Conservation (phyloP, 1,140 invertebrate genomes). For the Drosophila serrata region DNA sequence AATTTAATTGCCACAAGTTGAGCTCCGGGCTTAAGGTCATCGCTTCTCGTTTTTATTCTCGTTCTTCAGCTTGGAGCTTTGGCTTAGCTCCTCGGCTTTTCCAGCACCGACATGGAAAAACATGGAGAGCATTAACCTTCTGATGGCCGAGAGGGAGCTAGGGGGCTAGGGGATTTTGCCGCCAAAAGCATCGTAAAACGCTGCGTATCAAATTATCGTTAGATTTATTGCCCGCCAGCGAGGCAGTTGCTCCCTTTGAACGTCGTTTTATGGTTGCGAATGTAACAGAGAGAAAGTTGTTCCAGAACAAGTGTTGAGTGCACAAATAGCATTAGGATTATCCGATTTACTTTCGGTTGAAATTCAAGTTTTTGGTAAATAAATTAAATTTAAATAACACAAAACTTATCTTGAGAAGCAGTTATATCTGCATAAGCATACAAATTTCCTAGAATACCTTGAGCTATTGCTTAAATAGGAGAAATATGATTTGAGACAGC, state of each 20-base stretch:
- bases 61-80: too few species aligned
- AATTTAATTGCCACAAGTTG: slow-evolving; percentile 58
- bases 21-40: slow-evolving; percentile 38
- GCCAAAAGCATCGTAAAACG: slow-evolving; percentile 47
- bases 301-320: not conserved
- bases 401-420: too few species aligned
- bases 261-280: slow-evolving; percentile 15
- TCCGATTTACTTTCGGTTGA: not conserved
- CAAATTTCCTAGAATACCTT: not conserved
- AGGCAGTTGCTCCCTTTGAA: slow-evolving; percentile 29
- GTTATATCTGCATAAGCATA: too few species aligned
- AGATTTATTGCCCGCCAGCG: slow-evolving; percentile 48
- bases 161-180: not conserved
- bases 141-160: not conserved
- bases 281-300: not conserved
- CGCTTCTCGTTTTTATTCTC: slow-evolving; percentile 7
- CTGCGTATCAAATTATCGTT: slow-evolving; percentile 62
- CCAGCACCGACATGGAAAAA: slow-evolving; percentile 2
- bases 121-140: slow-evolving; percentile 38
- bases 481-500: not conserved
- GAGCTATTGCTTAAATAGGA: not conserved
- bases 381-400: not conserved
- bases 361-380: too few species aligned
- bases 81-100: slow-evolving; percentile 8
- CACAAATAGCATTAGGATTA: slow-evolving; percentile 19